Base-by-base conservation (phyloP, 2,888 invertebrate species). In the Folsomia candida region DNA sequence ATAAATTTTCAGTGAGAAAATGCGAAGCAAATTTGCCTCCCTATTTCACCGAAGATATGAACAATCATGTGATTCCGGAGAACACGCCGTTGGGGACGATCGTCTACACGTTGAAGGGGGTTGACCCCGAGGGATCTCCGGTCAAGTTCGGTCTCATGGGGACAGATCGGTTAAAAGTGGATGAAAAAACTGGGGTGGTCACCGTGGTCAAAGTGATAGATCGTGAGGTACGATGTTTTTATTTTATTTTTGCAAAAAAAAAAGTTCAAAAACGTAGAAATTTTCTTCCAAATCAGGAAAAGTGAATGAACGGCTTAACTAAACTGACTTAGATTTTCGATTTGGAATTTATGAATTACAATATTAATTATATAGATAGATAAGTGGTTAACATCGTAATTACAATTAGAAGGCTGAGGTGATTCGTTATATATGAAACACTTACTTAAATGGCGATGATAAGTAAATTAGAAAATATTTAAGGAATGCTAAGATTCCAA, bases 91-190 rank as follows among this genome's bases (percentile, higher is more conserved):
- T 93, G 3, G 93, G 93, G 0, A 86, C 88, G 4, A 85, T 89
- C 1, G 90, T 94, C n/a, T 92, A 90, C 84, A 89, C 85, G 18
- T 84, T 94, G 66, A 88, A 90, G 81, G 93, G 91, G 6, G 86
- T 87, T 51, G 93, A 94, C 85, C 93, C 94, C 0, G 93, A 94
- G 82, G 89, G 89, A 60, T 87, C 90, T 37, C 87, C 88, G 51
- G 88, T 92, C 71, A 87, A 87, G 80, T 88, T 86, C 76, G 82
- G 82, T 4, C 76, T 83, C 51, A 76, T 89, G 74, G 92, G 93
- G 27, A 93, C 93, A 2, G 92, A 94, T 83, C 88, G 90, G 81
- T 90, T 94, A 80, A 85, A 87, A 73, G 94, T 94, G 11, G 87
- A 94, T 83, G 86, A 90, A 14, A 85, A 85, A 58, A 89, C 90